phyloP scores from a whole-genome alignment of 2,113 vertebrate genomes.

The Oenanthe melanoleuca region DNA sequence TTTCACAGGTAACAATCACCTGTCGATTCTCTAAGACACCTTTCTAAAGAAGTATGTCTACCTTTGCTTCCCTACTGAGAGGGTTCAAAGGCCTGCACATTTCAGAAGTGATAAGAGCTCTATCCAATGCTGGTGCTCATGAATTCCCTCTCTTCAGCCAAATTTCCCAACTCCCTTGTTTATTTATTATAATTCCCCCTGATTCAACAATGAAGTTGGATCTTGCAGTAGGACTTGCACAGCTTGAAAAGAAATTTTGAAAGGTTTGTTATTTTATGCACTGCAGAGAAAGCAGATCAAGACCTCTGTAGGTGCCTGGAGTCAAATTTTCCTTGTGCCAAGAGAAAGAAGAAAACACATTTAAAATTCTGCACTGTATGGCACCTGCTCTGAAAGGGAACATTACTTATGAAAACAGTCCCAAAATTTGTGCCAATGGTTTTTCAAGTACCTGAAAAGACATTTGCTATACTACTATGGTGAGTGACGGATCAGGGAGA shows the following conservation, averaged over 20 bases:
- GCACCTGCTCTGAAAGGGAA: neutral
- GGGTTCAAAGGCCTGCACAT: neutral
- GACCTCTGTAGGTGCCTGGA: neutral
- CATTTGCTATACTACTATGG: neutral
- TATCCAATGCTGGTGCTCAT: neutral
- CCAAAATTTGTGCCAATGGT: neutral
- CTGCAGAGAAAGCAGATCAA: neutral
- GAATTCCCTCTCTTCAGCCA: neutral
- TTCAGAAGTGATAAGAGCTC: neutral
- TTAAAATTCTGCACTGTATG: neutral
- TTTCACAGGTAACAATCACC: neutral
- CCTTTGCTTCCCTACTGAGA: neutral
- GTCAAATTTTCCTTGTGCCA: neutral
- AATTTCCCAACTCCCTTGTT: neutral
- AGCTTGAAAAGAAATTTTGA: neutral
- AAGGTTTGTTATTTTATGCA: conserved; percentile 2
- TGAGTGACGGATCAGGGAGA: neutral
- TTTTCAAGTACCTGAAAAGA: neutral
- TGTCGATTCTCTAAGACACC: neutral
- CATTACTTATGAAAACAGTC: neutral
- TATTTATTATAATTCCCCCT: neutral
- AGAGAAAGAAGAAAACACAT: neutral
- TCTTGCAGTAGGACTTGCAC: neutral
- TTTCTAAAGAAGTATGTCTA: neutral
- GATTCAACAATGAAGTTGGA: neutral